Evolutionary conservation across 2,888 invertebrate species (phyloP), one percentile per base, ranked within the genome.

Genomic region (Nomada fucata): DNA sequence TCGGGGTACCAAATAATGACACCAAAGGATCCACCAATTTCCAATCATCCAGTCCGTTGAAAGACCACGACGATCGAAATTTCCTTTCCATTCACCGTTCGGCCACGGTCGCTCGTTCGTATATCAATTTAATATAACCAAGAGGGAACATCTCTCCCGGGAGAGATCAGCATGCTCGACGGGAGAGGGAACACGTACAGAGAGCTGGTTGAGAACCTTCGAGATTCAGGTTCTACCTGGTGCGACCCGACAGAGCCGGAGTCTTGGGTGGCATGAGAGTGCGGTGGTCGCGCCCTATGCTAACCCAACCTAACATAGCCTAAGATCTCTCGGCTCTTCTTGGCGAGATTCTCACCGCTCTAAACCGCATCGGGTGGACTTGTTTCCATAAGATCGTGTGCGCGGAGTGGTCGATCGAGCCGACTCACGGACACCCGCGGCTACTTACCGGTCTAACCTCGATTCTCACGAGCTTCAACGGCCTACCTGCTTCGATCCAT

Each of bases 151-250:
- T 67, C 53, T 67, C 20, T 23, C 29, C 44, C 44, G 71, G 15
- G 47, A 47, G 57, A 36, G 65, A 73, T 57, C 79, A 61, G 76
- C 52, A 73, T 59, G 82, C 75, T 26, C 75, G 82, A 72, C 75
- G 74, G 20, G 73, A 79, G 69, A 74, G 18, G 76, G 80, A 79
- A 65, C 44, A 44, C 75, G 29, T 60, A 77, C 50, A 73, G 29
- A 67, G 82, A 86, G 86, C 86, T 76, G 88, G 89, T 92, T 93
- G 93, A 93, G 93, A 93, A 92, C 92, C 93, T 84, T 88, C 80
- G 86, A 89, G 89, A 92, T 93, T 92, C 93, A 93, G 92, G 93
- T 93, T 93, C 91, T 91, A 89, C 90, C 76, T 78, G 84, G 90
- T 86, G 88, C 88, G 88, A 90, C 89, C 89, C 86, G 89, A 88